Evolutionary conservation across 1,140 invertebrate genomes (phyloP), one percentile per base, ranked within the genome.

Genomic region (Drosophila erecta): DNA sequence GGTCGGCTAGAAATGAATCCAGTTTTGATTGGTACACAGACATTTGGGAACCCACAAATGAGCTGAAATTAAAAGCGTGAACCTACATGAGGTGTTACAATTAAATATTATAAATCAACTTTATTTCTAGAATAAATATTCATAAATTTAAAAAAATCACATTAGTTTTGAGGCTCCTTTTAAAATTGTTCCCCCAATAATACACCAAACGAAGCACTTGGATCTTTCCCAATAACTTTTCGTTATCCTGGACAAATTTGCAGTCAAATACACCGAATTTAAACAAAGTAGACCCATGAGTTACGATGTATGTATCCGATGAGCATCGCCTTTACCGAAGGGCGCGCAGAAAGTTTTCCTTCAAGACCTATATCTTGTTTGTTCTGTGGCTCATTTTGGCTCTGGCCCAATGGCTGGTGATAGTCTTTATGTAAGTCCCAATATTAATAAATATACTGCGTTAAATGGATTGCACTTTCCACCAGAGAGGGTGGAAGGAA

Each of bases 331-430:
- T 11, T 1, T 85, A 85, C 35, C 74, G 47, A 22, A 53, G 12
- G 17, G 59, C 46, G 3, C 61, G 81, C 27, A 46, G 12, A 14
- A 22, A 33, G 24, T 85, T 85, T 30, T 37, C 81, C 0, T 0
- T 50, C 0, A 76, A 47, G n/a, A 43, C 49, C 0, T 85, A 85
- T 38, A 15, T 56, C 3, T 1, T 85, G 0, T 15, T 80, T 4
- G 2, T 14, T 11, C 0, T 85, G 6, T 85, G 72, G 81, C 38
- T 77, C 2, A 0, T 66, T 5, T 20, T 85, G 33, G 76, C 72
- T 2, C 0, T 85, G 2, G 2, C 38, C 15, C 81, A 85, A 41
- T 85, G 81, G 73, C 3, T 41, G 0, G 4, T 53, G 4, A 17
- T 86, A 0, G 37, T 4, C 2, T 1, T 77, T 0, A 0, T 76